These are phyloP conservation scores for Rhimphoctona megacephalus DNA, from an alignment of 2,888 invertebrate species.

Conservation along the genomic window DNA sequence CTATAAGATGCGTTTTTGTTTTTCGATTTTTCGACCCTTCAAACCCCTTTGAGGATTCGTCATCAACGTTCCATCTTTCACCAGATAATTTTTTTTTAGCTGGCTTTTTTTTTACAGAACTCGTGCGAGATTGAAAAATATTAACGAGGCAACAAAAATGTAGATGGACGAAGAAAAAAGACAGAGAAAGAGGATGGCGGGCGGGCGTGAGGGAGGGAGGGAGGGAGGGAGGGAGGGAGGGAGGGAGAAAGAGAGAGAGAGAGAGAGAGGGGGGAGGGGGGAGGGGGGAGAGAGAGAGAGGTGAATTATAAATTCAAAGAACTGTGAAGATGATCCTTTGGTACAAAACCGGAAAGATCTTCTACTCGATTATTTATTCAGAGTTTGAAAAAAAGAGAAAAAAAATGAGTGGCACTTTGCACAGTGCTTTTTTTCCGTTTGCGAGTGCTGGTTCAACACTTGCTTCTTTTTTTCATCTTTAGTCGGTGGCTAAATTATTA, in stretches of 20 bases:
- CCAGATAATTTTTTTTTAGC: neutral
- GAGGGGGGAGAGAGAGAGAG: slow-evolving; percentile 26
- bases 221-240: slow-evolving; percentile 22
- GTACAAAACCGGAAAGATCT: slow-evolving; percentile 47
- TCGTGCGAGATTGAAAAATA: slow-evolving; percentile 9
- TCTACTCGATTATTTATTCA: slow-evolving; percentile 52
- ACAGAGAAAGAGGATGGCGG: slow-evolving; percentile 12
- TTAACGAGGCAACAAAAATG: slow-evolving; percentile 34
- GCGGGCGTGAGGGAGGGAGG: too few relatives aligned
- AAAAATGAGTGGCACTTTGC: slow-evolving; percentile 19
- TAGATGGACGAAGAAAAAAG: slow-evolving; percentile 18
- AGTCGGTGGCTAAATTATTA: slow-evolving; percentile 12
- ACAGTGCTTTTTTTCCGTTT: slow-evolving; percentile 12
- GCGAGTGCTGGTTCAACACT: slow-evolving; percentile 24
- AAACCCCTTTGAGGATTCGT: neutral
- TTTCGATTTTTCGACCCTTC: slow-evolving; percentile 9
- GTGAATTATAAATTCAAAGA: slow-evolving; percentile 54
- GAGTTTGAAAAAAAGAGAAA: slow-evolving; percentile 15
- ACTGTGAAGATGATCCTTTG: slow-evolving; percentile 26
- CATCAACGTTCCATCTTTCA: neutral
- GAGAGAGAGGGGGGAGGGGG: too few relatives aligned
- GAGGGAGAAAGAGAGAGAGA: too few relatives aligned
- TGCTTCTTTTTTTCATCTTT: slow-evolving; percentile 5
- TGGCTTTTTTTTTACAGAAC: neutral
- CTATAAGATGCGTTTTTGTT: slow-evolving; percentile 2